phyloP scores from a whole-genome alignment of 2,888 invertebrate species.

The Cerastoderma edule region DNA sequence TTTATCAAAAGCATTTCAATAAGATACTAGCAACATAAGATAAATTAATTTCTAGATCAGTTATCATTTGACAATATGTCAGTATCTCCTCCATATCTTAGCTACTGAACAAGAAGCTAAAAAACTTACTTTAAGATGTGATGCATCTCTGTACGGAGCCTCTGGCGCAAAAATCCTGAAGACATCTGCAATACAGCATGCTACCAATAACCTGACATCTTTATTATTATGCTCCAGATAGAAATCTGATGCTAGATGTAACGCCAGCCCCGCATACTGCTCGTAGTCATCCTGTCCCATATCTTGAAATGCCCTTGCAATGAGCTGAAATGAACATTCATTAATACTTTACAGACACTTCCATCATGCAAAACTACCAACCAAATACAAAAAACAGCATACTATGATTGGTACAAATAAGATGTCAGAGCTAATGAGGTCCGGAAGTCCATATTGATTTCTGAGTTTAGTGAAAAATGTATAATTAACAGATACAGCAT shows the following conservation, averaged over 20 bases:
- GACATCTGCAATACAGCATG: slow-evolving; percentile 98
- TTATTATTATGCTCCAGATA: slow-evolving; percentile 94
- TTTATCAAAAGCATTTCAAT: too few species aligned
- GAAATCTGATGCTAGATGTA: slow-evolving; percentile 96
- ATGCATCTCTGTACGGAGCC: slow-evolving; percentile 98
- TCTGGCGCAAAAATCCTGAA: slow-evolving; percentile 98
- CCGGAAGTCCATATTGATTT: too few species aligned
- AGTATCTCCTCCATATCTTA: not conserved
- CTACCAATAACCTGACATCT: slow-evolving; percentile 96
- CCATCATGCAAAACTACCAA: too few species aligned
- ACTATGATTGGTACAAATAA: too few species aligned
- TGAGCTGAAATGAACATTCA: slow-evolving; percentile 73
- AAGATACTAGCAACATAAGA: too few species aligned
- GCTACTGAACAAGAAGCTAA: not conserved
- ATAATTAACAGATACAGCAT: too few species aligned
- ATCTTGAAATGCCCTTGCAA: slow-evolving; percentile 96
- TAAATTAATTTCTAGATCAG: too few species aligned
- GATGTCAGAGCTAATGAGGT: too few species aligned
- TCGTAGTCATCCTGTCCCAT: slow-evolving; percentile 97
- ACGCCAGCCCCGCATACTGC: slow-evolving; percentile 87
- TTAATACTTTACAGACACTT: too few species aligned
- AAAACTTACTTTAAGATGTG: slow-evolving; percentile 90
- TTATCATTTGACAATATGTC: too few species aligned
- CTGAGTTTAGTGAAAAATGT: too few species aligned
- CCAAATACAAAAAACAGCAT: too few species aligned